Conservation (phyloP, 1,140 invertebrate species). For the Orchestia grillus region DNA sequence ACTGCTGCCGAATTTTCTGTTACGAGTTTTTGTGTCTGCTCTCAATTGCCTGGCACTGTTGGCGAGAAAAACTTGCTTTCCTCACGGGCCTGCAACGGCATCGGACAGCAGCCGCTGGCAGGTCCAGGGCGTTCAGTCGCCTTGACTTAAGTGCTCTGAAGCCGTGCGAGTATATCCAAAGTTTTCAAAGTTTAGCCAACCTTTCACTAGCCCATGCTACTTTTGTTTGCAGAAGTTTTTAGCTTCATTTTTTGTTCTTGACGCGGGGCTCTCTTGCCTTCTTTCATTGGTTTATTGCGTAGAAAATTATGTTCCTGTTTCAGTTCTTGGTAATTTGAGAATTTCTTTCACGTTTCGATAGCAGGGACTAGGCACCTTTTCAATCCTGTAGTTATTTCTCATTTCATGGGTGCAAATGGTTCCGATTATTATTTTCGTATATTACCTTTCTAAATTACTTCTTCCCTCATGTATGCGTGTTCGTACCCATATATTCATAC, state of each 20-base stretch:
- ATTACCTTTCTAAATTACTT: not conserved
- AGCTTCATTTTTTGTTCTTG: not conserved
- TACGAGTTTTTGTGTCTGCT: conserved; percentile 15
- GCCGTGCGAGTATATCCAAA: not conserved
- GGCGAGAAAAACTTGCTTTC: conserved; percentile 16
- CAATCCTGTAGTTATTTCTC: not conserved
- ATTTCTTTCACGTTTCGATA: not conserved
- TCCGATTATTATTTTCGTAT: not conserved
- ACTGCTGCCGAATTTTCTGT: conserved; percentile 21
- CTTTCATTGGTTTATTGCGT: no score
- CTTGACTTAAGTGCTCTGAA: not conserved
- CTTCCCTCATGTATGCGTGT: not conserved
- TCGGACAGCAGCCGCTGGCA: not conserved
- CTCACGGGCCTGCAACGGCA: conserved; percentile 2
- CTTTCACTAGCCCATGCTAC: not conserved
- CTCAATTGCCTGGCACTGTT: conserved; percentile 29
- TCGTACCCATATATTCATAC: not conserved
- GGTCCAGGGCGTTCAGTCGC: not conserved
- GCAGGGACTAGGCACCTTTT: no score
- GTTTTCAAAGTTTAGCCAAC: not conserved
- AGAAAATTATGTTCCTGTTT: not conserved
- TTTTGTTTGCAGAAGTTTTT: not conserved
- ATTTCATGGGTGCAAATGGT: not conserved
- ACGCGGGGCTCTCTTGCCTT: no score
- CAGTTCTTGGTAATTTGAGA: not conserved